Conservation (phyloP, 2,888 invertebrate species). For the Creontiades dilutus region DNA sequence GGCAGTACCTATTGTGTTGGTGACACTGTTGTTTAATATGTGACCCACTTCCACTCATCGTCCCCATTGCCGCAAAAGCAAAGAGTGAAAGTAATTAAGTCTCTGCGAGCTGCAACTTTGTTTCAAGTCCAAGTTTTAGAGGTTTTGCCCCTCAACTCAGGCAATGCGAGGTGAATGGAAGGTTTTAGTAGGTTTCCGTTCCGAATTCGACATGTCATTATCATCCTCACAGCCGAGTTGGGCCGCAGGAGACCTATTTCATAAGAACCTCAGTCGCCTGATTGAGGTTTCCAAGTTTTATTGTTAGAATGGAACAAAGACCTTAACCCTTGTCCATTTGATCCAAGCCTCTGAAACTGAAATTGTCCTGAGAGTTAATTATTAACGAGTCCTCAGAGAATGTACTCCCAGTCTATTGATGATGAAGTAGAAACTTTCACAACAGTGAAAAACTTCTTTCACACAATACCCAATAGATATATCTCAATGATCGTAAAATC, state of each 20-base stretch:
- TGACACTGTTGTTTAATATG: conserved; percentile 50
- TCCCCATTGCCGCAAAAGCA: background rate
- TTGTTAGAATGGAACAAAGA: background rate
- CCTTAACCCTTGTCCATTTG: background rate
- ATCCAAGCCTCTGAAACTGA: background rate
- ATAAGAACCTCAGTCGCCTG: background rate
- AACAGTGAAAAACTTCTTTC: too few relatives aligned
- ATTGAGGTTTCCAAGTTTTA: background rate
- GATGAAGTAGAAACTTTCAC: too few relatives aligned
- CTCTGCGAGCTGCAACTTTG: conserved; percentile 33
- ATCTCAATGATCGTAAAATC: too few relatives aligned
- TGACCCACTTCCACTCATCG: conserved; percentile 33
- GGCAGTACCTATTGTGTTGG: conserved; percentile 29
- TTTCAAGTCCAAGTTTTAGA: conserved; percentile 50
- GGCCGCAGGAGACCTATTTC: background rate
- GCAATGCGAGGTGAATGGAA: background rate
- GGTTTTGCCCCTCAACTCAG: conserved; percentile 33
- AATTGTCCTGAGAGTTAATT: background rate
- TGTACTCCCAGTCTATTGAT: too few relatives aligned
- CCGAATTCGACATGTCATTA: conserved; percentile 12
- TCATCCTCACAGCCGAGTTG: background rate
- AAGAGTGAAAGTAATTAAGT: conserved; percentile 62
- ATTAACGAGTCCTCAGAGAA: too few relatives aligned
- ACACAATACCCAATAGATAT: too few relatives aligned
- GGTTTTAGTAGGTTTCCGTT: conserved; percentile 31